Conservation (phyloP, 2,797 vertebrate genomes). For the Gymnoscopelus microlampas region DNA sequence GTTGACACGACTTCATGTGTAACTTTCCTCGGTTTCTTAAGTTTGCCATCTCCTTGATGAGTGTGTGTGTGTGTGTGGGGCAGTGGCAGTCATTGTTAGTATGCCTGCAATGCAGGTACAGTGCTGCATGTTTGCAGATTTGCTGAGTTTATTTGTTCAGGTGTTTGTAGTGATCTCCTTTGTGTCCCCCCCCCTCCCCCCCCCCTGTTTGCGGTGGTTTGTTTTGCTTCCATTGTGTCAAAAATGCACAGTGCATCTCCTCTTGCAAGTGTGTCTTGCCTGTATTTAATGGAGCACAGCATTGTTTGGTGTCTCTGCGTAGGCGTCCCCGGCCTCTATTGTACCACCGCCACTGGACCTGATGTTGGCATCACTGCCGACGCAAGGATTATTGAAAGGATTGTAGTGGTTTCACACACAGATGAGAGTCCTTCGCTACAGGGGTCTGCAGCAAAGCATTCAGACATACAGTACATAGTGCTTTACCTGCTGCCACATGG, state of each 20-base stretch:
- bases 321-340: conserved; percentile 25
- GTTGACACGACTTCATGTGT: conserved; percentile 55
- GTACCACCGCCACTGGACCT: conserved; percentile 30
- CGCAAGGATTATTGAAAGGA: conserved; percentile 49
- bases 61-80: conserved; percentile 47
- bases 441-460: conserved; percentile 35
- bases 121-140: conserved; percentile 48
- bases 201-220: conserved; percentile 51
- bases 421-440: conserved; percentile 41
- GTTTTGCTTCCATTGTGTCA: conserved; percentile 37
- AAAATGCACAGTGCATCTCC: conserved; percentile 19
- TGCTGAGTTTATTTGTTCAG: conserved; percentile 67
- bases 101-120: conserved; percentile 45
- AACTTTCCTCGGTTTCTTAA: conserved; percentile 55
- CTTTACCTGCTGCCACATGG: conserved; percentile 48
- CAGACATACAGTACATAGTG: conserved; percentile 25
- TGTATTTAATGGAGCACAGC: conserved; percentile 42
- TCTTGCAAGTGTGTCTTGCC: conserved; percentile 46
- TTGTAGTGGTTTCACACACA: conserved; percentile 39
- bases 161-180: conserved; percentile 56
- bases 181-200: conserved; percentile 26
- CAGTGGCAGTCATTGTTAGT: conserved; percentile 47
- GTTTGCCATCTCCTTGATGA: conserved; percentile 53
- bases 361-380: conserved; percentile 35
- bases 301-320: conserved; percentile 52